A percentile compares a stretch with the other conserved stretches of the same genome.
phyloP scores from a whole-genome alignment of 2,888 invertebrate species.

The Dynastes hyllus region DNA sequence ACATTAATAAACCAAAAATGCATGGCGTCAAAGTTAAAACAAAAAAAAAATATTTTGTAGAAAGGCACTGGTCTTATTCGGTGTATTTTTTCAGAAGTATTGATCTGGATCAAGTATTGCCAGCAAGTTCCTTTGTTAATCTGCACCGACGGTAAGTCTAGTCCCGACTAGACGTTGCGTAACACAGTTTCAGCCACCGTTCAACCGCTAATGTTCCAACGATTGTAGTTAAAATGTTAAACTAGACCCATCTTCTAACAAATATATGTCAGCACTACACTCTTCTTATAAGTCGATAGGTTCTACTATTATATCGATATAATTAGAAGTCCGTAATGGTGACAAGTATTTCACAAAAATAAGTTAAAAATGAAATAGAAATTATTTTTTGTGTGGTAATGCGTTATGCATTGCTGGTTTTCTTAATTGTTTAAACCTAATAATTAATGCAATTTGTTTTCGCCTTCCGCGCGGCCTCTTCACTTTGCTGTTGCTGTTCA shows the following conservation, averaged over 20 bases:
- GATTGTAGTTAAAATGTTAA: slow-evolving; percentile 43
- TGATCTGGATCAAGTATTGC: slow-evolving; percentile 77
- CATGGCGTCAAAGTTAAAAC: slow-evolving; percentile 52
- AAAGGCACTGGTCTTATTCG: slow-evolving; percentile 76
- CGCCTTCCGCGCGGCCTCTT: slow-evolving; percentile 63
- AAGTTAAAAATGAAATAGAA: slow-evolving; percentile 29
- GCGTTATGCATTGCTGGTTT: slow-evolving; percentile 43
- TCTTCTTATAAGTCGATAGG: slow-evolving; percentile 28
- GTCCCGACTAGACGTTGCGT: slow-evolving; percentile 73
- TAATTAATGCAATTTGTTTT: slow-evolving; percentile 71
- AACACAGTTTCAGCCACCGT: slow-evolving; percentile 62
- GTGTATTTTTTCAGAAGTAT: slow-evolving; percentile 88
- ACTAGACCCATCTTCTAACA: slow-evolving; percentile 38
- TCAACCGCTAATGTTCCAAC: slow-evolving; percentile 38
- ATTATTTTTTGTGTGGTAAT: slow-evolving; percentile 40
- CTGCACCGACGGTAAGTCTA: slow-evolving; percentile 80
- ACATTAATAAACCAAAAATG: slow-evolving; percentile 46
- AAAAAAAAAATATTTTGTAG: slow-evolving; percentile 52
- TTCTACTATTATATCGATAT: not conserved
- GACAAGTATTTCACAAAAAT: slow-evolving; percentile 40
- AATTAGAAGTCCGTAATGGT: slow-evolving; percentile 39
- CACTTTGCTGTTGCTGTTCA: slow-evolving; percentile 72
- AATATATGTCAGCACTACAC: slow-evolving; percentile 47
- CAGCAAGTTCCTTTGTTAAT: slow-evolving; percentile 76
- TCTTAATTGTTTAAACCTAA: slow-evolving; percentile 41